A percentile compares a stretch with the other conserved stretches of the same genome.
Evolutionary conservation across 2,113 vertebrate genomes (phyloP).

Genomic region (Neopipo cinnamomea): DNA sequence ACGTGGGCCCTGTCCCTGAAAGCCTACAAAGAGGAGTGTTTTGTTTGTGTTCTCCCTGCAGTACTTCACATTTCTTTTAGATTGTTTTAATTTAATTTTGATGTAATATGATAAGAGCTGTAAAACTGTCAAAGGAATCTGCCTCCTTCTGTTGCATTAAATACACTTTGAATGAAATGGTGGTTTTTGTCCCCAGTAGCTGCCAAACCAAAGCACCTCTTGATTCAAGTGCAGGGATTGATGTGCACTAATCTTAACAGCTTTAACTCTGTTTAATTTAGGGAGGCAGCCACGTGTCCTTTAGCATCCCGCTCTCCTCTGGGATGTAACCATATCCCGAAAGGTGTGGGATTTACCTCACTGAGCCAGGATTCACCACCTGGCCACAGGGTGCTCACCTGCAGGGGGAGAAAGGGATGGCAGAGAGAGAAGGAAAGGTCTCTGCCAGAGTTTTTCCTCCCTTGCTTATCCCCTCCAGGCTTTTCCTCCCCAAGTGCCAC

Average conservation of each 20-base stretch:
- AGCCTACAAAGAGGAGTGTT: conserved; percentile 21
- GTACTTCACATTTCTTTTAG: conserved; percentile 30
- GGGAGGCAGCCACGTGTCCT: neutral
- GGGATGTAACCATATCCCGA: rapidly evolving
- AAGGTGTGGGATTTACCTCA: neutral
- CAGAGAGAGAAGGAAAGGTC: neutral
- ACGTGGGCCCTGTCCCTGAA: neutral
- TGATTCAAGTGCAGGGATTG: neutral
- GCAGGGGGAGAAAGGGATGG: neutral
- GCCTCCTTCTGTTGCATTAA: neutral
- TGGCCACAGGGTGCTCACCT: neutral
- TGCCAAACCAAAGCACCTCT: neutral
- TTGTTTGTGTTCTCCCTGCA: conserved; percentile 1
- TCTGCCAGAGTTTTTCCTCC: neutral
- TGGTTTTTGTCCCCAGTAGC: neutral
- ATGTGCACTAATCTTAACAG: neutral
- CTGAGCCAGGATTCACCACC: rapidly evolving
- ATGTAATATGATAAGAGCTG: conserved; percentile 38
- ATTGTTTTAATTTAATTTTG: conserved; percentile 54
- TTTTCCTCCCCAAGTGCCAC: neutral
- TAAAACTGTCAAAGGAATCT: conserved; percentile 26
- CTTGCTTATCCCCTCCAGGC: neutral
- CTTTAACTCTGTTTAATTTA: neutral
- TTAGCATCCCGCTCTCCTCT: neutral
- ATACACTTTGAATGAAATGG: neutral